Base-by-base conservation (phyloP, 2,797 vertebrate species). In the Ara ararauna region DNA sequence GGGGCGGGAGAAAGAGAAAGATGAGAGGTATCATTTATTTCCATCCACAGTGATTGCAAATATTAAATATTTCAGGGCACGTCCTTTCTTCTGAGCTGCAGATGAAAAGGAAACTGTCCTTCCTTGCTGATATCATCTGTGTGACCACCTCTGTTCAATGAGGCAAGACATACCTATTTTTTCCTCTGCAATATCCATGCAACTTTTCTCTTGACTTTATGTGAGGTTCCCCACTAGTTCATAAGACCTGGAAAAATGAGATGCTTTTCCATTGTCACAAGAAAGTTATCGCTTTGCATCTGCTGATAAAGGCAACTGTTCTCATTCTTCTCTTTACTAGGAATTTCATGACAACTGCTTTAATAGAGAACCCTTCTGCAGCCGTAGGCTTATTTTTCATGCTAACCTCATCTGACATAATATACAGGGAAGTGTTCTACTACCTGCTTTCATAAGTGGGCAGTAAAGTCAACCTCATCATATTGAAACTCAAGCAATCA, bases 291-390 rank as follows among this genome's bases (percentile, higher is more conserved):
- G 75, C 80, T 94, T 96, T 93, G 80, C 32, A 84, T 93, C 74
- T 88, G 48, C 50, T 94, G 94, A 94, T 94, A 74, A 93, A 95
- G 60, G 42, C 60, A 96, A 91, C 73, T 84, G 16, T 91, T 94
- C 34, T 81, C 74, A 91, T 96, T 96, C 95, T 97, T 92, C 82
- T 95, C 78, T 94, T 90, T 89, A 40, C 45, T 53, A 58, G 36
- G 40, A 94, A 73, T 92, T 87, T 86, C 61, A 56, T 93, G 87
- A 87, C 82, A 91, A 92, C 73, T 91, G 45, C 60, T 84, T 93
- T 85, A 93, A 92, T 88, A 92, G 78, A 77, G 53, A 86, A 32
- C 26, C 84, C 73, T 91, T 93, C 58, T 80, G 30, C 48, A 89
- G 72, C 50, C 58, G 22, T 81, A 86, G 70, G 48, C 58, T 51